Evolutionary conservation across 2,888 invertebrate species (phyloP).

Genomic region (Trachelus iudaicus): DNA sequence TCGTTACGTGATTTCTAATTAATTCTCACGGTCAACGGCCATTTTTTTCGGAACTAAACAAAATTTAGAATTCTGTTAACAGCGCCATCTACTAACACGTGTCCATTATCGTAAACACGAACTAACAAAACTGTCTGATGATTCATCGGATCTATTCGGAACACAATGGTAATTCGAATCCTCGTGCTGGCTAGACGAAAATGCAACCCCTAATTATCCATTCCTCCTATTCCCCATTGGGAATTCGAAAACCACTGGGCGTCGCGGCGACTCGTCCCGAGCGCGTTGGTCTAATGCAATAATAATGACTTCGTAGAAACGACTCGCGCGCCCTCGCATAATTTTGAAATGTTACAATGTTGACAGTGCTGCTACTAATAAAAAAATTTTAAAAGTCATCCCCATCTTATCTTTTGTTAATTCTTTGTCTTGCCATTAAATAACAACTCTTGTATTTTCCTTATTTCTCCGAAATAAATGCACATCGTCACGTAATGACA

Average conservation of each 20-base stretch:
- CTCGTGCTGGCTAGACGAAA: not conserved
- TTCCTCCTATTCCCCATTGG: constrained; percentile 37
- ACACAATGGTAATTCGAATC: constrained; percentile 2
- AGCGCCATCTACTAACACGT: not conserved
- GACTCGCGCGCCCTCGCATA: constrained; percentile 5
- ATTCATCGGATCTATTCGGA: not conserved
- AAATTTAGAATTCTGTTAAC: not conserved
- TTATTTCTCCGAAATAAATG: not conserved
- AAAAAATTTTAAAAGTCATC: not conserved
- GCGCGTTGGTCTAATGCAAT: constrained; percentile 33
- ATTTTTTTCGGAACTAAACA: not conserved
- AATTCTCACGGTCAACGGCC: not conserved
- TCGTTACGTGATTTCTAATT: not conserved
- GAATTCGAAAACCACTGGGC: constrained; percentile 6
- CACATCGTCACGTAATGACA: not conserved
- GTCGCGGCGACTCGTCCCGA: constrained; percentile 23
- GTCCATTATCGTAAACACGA: not conserved
- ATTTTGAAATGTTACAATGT: not conserved
- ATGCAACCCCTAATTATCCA: constrained; percentile 37
- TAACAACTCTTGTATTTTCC: not conserved
- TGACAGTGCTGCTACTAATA: not conserved
- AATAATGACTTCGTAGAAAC: constrained; percentile 42
- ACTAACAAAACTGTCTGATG: not conserved
- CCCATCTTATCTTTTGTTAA: not conserved
- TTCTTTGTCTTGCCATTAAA: not conserved